These are phyloP conservation scores for Otus scops DNA, from an alignment of 2,797 vertebrate species.

Conservation along the genomic window DNA sequence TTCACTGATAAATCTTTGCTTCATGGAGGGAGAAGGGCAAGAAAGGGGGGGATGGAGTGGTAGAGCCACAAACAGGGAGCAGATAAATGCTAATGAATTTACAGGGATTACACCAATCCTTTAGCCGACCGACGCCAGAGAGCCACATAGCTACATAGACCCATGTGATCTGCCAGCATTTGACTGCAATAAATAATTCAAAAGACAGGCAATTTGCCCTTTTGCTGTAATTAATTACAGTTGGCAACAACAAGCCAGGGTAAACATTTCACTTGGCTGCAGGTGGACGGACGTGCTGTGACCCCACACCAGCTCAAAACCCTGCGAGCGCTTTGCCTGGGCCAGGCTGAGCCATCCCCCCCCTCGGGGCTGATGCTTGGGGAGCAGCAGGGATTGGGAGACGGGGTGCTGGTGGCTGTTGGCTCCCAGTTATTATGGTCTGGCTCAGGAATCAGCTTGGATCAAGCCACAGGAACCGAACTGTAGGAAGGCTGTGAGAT, in stretches of 20 bases:
- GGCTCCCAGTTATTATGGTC: neutral
- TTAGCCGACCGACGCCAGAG: neutral
- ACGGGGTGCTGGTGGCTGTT: fast-evolving
- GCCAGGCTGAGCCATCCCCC: neutral
- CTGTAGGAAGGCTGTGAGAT: neutral
- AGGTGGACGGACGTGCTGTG: fast-evolving
- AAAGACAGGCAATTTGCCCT: neutral
- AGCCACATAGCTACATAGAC: neutral
- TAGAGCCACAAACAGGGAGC: neutral
- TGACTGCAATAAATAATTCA: neutral
- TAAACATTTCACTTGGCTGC: neutral
- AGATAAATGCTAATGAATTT: conserved; percentile 51
- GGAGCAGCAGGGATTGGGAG: neutral
- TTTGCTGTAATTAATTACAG: neutral
- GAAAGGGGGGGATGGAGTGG: neutral
- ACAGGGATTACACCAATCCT: conserved; percentile 7
- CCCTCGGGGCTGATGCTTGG: fast-evolving
- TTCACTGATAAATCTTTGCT: conserved; percentile 16
- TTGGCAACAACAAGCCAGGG: neutral
- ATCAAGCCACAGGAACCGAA: neutral
- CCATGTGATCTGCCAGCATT: neutral
- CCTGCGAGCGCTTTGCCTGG: fast-evolving
- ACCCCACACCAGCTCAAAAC: fast-evolving
- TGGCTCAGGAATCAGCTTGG: neutral
- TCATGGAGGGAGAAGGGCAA: neutral